phyloP scores from a whole-genome alignment of 2,888 invertebrate genomes.

The Drosophila quinaria region DNA sequence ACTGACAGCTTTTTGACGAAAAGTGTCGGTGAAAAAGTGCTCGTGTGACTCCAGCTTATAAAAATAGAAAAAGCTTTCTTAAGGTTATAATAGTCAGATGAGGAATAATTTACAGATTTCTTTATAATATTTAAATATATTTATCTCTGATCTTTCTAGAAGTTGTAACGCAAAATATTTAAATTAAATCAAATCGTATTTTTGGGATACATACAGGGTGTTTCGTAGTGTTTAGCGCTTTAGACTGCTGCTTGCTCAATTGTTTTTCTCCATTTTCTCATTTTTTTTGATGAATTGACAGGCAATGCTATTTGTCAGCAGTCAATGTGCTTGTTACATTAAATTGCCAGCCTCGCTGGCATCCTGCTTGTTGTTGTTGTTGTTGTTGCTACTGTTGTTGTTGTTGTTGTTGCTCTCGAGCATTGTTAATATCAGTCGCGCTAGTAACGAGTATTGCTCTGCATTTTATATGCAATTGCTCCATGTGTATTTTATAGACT shows the following conservation, averaged over 20 bases:
- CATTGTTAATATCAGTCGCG: slow-evolving; percentile 77
- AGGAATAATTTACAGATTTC: no score
- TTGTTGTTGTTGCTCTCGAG: slow-evolving; percentile 36
- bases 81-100: no score
- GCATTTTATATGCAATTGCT: slow-evolving; percentile 77
- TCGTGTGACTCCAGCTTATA: no score
- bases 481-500: slow-evolving; percentile 61
- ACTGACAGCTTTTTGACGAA: no score
- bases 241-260: slow-evolving; percentile 3
- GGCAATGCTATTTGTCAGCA: slow-evolving; percentile 85
- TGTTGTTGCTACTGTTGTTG: slow-evolving; percentile 29
- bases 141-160: not conserved
- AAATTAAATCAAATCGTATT: no score
- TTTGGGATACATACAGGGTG: not conserved
- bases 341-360: slow-evolving; percentile 76
- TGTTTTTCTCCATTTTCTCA: slow-evolving; percentile 38
- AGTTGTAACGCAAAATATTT: not conserved
- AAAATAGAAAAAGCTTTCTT: no score
- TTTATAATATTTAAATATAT: no score
- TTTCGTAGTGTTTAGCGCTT: not conserved
- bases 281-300: slow-evolving; percentile 85
- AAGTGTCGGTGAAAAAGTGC: no score
- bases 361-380: slow-evolving; percentile 41
- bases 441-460: slow-evolving; percentile 68
- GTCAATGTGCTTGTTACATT: slow-evolving; percentile 85